Percentiles rank a stretch among this genome's conserved stretches.
Conservation (phyloP, 2,113 vertebrate species). For the Percina caprodes region DNA sequence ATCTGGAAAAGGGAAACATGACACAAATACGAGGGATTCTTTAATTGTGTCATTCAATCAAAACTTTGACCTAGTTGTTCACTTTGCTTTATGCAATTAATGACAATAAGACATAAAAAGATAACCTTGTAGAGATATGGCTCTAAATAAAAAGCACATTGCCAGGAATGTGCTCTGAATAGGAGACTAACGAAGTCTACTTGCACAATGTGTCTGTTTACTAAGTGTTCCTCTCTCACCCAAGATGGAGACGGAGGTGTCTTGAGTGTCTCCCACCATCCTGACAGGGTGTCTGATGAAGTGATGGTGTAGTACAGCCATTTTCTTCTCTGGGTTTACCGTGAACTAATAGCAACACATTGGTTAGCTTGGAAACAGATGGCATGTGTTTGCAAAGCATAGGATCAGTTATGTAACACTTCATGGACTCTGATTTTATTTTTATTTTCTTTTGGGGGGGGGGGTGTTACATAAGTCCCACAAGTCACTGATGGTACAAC, state of each 20-base stretch:
- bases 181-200: neutral
- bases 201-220: neutral
- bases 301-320: slow-evolving; percentile 90
- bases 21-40: neutral
- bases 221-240: slow-evolving; percentile 77
- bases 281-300: slow-evolving; percentile 93
- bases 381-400: neutral
- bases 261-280: slow-evolving; percentile 82
- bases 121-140: too few species aligned
- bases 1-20: slow-evolving; percentile 75
- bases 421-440: neutral
- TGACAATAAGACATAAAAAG: neutral
- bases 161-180: neutral
- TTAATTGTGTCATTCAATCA: neutral
- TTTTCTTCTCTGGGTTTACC: slow-evolving; percentile 86
- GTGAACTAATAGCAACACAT: slow-evolving; percentile 86
- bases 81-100: neutral
- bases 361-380: neutral
- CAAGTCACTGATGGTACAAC: neutral
- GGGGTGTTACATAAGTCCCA: neutral
- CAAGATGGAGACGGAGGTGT: slow-evolving; percentile 81
- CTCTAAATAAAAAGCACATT: neutral
- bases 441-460: too few species aligned
- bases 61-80: neutral
- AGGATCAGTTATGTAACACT: neutral